Percentiles rank a stretch among this genome's conserved stretches.
phyloP scores from a whole-genome alignment of 1,140 invertebrate genomes.

The Bombus pascuorum region DNA sequence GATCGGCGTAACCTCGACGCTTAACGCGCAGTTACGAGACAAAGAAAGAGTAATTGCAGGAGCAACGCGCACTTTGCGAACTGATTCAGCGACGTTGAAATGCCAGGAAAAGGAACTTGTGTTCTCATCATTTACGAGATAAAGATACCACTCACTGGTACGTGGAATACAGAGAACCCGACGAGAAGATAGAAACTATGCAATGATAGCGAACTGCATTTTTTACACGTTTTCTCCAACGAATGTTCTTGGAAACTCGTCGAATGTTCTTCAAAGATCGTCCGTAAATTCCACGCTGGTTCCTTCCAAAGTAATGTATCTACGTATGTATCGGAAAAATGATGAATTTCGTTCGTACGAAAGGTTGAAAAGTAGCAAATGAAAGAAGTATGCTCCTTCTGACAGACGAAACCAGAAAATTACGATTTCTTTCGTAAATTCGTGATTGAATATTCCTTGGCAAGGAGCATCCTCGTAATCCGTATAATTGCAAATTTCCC shows the following conservation, averaged over 20 bases:
- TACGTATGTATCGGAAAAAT: neutral
- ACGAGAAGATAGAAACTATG: too few species aligned
- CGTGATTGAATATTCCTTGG: slow-evolving; percentile 47
- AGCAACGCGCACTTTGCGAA: slow-evolving; percentile 20
- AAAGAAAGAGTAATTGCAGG: slow-evolving; percentile 52
- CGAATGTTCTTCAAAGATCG: too few species aligned
- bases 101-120: neutral
- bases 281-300: too few species aligned
- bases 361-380: neutral
- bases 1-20: neutral
- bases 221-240: too few species aligned
- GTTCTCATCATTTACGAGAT: too few species aligned
- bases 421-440: slow-evolving; percentile 32
- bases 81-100: slow-evolving; percentile 38
- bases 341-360: neutral
- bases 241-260: too few species aligned
- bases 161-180: too few species aligned
- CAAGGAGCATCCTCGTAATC: slow-evolving; percentile 56
- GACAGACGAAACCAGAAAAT: neutral
- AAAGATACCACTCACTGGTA: too few species aligned
- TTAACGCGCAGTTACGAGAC: slow-evolving; percentile 26
- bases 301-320: neutral
- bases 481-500: slow-evolving; percentile 74
- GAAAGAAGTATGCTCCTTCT: neutral
- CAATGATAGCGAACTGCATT: too few species aligned